Evolutionary conservation across 2,113 vertebrate species (phyloP).

Genomic region (Antechinus flavipes): DNA sequence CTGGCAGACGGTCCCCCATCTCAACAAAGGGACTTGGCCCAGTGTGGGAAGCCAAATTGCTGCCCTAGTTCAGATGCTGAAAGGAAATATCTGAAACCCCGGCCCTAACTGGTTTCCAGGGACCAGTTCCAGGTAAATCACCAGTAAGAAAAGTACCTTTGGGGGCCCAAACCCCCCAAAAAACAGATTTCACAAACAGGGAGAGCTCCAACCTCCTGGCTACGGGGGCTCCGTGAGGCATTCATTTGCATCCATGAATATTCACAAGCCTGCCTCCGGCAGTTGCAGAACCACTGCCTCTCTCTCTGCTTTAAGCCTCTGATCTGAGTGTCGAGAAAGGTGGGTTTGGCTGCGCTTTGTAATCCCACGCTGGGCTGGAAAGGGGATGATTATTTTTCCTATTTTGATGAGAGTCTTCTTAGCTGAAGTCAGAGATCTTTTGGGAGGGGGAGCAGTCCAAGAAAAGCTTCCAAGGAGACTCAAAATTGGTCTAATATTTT

Average conservation of each 20-base stretch:
- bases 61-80: conserved; percentile 21
- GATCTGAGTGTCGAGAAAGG: conserved; percentile 76
- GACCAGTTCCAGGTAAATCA: conserved; percentile 51
- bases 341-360: conserved; percentile 60
- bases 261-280: conserved; percentile 73
- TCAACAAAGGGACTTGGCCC: conserved; percentile 46
- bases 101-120: conserved; percentile 39
- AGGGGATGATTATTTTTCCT: conserved; percentile 62
- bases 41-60: background rate
- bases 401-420: conserved; percentile 58
- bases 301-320: conserved; percentile 57
- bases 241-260: conserved; percentile 82
- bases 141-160: conserved; percentile 50
- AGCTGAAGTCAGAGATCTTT: conserved; percentile 40
- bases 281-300: conserved; percentile 73
- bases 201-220: conserved; percentile 62
- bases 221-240: conserved; percentile 62
- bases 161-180: background rate
- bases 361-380: conserved; percentile 50
- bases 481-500: background rate
- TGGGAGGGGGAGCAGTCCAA: background rate
- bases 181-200: conserved; percentile 61
- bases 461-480: conserved; percentile 1
- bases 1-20: conserved; percentile 23
- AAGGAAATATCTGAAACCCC: conserved; percentile 40